Evolutionary conservation across 2,888 invertebrate species (phyloP).

Genomic region (Atrina japonica): DNA sequence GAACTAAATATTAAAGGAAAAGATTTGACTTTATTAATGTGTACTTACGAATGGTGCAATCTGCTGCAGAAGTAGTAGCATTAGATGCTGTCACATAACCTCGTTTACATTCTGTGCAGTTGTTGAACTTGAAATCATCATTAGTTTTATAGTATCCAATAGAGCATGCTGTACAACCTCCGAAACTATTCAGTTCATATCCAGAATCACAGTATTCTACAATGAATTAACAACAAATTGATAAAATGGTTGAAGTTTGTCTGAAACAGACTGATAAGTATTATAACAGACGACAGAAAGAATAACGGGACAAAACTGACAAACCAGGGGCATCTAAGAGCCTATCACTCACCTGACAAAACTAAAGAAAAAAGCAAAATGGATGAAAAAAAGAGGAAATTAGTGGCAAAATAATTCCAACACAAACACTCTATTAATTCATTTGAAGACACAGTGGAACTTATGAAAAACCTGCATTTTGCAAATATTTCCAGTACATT

Average conservation of each 20-base stretch:
- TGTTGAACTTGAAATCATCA: constrained; percentile 22
- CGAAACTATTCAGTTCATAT: constrained; percentile 39
- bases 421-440: too few relatives aligned
- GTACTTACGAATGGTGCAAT: constrained; percentile 58
- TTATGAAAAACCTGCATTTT: too few relatives aligned
- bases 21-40: neutral
- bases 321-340: too few relatives aligned
- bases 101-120: constrained; percentile 27
- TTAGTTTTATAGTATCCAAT: constrained; percentile 32
- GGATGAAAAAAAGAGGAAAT: too few relatives aligned
- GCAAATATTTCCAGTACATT: too few relatives aligned
- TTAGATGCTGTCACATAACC: constrained; percentile 20
- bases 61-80: neutral
- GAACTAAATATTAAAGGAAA: neutral
- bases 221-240: constrained; percentile 17
- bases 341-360: too few relatives aligned
- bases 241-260: too few relatives aligned
- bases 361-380: too few relatives aligned
- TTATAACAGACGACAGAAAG: neutral
- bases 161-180: constrained; percentile 34
- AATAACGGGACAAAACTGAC: too few relatives aligned
- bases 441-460: too few relatives aligned
- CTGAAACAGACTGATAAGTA: neutral
- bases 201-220: constrained; percentile 82
- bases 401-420: too few relatives aligned